Base-by-base conservation (phyloP, 2,797 vertebrate species). In the Psittacula derbiana region DNA sequence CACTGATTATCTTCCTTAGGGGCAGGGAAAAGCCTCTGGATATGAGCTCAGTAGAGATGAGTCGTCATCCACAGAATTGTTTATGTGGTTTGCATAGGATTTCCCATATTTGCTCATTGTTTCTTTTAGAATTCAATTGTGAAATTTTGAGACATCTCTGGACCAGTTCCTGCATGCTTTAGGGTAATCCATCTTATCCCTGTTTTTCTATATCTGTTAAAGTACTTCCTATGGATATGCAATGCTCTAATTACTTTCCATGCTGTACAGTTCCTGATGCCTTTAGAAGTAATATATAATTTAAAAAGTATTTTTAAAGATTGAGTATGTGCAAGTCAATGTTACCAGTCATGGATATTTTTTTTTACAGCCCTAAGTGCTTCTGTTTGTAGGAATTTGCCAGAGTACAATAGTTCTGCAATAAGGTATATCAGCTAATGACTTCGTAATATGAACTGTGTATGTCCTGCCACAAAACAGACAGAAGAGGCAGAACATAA, bases 31-130 rank as follows among this genome's bases (percentile, higher is more conserved):
- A 76, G 4, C 7, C 31, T 65, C 46, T 61, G 36, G 10, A 8
- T 83, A 24, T 14, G 15, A 24, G 8, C 50, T 88, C n/a, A 7
- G 4, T 71, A 65, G 40, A 70, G 87, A 71, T 80, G 19, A 47
- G 50, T 80, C 40, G 16, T 90, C 78, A 76, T 71, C 74, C 81
- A 84, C 70, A 89, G 62, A 25, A 20, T 16, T 91, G 27, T 60
- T 53, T 50, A 30, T 95, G 79, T 83, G 76, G 36, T 80, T 88
- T 90, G 71, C 49, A 33, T 5, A 84, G 33, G 38, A 50, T 95
- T 97, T 95, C 61, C 79, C 50, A 60, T 41, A 66, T 91, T 88
- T 92, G 53, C 72, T 95, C 78, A 76, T 85, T 80, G 88, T 83
- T 92, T 93, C 78, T 90, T 95, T 97, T 87, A 76, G 30, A 69